Base-by-base conservation (phyloP, 1,140 invertebrate genomes). In the Leptoteleia sp. region DNA sequence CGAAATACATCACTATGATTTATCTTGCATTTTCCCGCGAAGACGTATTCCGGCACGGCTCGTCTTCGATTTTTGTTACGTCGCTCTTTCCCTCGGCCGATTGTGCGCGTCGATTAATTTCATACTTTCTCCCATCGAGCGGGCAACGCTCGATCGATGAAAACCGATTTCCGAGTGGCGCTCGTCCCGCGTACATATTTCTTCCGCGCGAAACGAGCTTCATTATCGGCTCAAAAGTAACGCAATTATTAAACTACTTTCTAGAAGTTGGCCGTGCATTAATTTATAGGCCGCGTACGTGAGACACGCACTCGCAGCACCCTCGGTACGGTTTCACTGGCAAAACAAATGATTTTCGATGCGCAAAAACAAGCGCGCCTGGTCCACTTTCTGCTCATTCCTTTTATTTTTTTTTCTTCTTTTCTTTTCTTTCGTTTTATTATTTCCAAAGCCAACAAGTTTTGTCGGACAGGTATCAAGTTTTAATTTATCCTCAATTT, bases 161-260 rank as follows among this genome's bases (percentile, higher is more conserved):
- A 61, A 77, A 71, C 43, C 50, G 62, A 78, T 78, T 72, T 65
- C 42, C 38, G 55, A 68, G 19, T 54, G 11, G 31, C 35, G 47
- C 48, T 38, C 42, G 67, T 72, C 65, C 22, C 33, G 59, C 47
- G 25, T 45, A 43, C 52, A 71, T 71, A 71, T 65, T 52, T 71
- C 59, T 65, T 71, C 37, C 43, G 33, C 54, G 27, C 25, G 50
- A 57, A 52, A 75, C 76, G 75, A 75, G 76, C 62, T 70, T 73
- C 70, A 75, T 79, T 75, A 79, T 79, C 65, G 57, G 37, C 31
- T 79, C 48, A 62, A 73, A 75, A 79, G 70, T 65, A 50, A 70
- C 38, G 65, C 70, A 71, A 62, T 79, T 79, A 75, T 79, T 79
- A 79, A 75, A 71, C 70, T 67, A 79, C 77, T 79, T 79, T 79